Evolutionary conservation across 1,140 invertebrate species (phyloP).

Genomic region (Eurytemora carolleeae): DNA sequence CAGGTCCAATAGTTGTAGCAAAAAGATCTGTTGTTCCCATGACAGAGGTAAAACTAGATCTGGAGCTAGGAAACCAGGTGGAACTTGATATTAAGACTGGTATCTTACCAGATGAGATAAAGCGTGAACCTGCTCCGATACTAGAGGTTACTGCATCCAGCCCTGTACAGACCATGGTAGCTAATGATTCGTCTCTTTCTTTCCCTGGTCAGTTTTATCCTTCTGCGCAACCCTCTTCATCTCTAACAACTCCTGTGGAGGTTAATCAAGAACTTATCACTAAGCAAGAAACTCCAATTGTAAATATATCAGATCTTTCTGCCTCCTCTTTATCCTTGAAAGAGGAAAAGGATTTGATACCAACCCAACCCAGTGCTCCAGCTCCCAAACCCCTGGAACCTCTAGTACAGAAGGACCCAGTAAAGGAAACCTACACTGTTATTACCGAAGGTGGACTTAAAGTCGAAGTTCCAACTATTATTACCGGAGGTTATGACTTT

Average conservation of each 20-base stretch:
- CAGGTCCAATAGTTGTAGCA: background rate
- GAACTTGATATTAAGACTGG: conserved; percentile 7
- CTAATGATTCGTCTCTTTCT: background rate
- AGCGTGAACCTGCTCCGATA: background rate
- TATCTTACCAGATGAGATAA: conserved; percentile 2
- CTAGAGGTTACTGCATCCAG: no score
- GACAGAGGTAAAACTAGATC: background rate
- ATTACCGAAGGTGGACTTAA: background rate
- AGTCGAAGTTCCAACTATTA: conserved; percentile 9
- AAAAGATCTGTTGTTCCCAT: background rate
- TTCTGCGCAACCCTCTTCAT: background rate
- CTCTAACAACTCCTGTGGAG: background rate
- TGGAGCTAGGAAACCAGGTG: background rate
- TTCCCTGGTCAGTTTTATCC: background rate
- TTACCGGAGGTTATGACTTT: conserved; percentile 11
- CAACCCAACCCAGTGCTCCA: background rate
- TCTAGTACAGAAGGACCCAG: background rate
- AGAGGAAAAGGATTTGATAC: no score
- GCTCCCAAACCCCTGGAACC: background rate
- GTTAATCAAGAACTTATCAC: background rate
- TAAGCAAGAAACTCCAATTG: no score
- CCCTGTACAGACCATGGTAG: background rate
- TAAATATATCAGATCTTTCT: no score
- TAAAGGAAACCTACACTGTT: conserved; percentile 7
- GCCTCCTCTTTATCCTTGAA: no score